These are phyloP conservation scores for Cossypha heuglini DNA, from an alignment of 2,797 vertebrate genomes.

Conservation along the genomic window DNA sequence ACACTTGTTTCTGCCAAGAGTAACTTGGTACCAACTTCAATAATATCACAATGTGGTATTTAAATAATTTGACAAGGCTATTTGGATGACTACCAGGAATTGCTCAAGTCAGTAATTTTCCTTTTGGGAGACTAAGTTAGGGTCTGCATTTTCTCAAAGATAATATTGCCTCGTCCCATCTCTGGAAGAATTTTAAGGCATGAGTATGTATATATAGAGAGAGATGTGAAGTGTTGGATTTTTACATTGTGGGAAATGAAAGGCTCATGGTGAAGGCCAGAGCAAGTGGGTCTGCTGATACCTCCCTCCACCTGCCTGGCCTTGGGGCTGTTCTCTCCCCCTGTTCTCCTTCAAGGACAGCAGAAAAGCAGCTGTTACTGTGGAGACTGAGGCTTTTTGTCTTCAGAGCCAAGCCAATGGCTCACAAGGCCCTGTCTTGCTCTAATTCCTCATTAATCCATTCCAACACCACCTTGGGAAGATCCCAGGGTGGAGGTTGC, in stretches of 20 bases:
- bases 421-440: background rate
- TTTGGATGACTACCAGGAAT: slow-evolving; percentile 70
- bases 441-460: background rate
- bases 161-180: slow-evolving; percentile 35
- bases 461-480: background rate
- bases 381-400: background rate
- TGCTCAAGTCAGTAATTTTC: slow-evolving; percentile 74
- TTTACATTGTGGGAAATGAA: background rate
- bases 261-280: background rate
- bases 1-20: slow-evolving; percentile 76
- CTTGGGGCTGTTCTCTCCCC: background rate
- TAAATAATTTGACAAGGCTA: slow-evolving; percentile 81
- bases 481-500: background rate
- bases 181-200: background rate
- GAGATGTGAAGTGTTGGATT: background rate
- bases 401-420: background rate
- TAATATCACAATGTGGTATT: slow-evolving; percentile 80
- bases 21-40: slow-evolving; percentile 85
- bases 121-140: slow-evolving; percentile 62
- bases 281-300: background rate
- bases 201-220: background rate
- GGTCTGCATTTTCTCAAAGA: slow-evolving; percentile 66
- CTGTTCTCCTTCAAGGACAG: background rate
- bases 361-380: background rate
- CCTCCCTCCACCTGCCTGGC: background rate